Conservation (phyloP, 2,113 vertebrate species). For the Phyllostomus discolor region DNA sequence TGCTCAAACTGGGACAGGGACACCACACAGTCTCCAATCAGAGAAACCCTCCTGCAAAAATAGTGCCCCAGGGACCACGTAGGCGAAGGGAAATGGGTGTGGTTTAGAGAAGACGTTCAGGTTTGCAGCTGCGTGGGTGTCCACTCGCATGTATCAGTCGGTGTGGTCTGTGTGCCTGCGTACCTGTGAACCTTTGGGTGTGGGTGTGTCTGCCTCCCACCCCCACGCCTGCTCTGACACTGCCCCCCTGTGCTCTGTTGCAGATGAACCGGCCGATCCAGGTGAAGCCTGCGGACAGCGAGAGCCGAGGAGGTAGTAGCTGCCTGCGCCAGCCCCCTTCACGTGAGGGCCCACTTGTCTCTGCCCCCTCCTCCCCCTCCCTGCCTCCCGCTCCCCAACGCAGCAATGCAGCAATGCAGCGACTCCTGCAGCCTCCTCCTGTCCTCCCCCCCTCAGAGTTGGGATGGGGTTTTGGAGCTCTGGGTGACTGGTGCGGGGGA, state of each 20-base stretch:
- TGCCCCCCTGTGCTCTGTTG: slow-evolving; percentile 73
- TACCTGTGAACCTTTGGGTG: neutral
- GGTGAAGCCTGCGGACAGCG: slow-evolving; percentile 99
- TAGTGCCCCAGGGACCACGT: fast-evolving
- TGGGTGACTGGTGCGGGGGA: neutral
- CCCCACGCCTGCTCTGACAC: slow-evolving; percentile 31
- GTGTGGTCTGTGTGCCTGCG: neutral
- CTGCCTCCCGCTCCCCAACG: neutral
- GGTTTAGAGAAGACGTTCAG: neutral
- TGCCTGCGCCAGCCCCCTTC: slow-evolving; percentile 76
- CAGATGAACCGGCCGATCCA: slow-evolving; percentile 99
- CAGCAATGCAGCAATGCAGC: neutral
- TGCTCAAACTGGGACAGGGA: neutral
- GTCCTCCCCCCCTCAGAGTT: neutral
- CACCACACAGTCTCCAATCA: neutral
- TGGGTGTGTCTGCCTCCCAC: neutral
- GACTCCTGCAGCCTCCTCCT: neutral
- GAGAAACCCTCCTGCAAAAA: neutral
- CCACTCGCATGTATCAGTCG: fast-evolving
- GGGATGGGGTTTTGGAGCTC: neutral
- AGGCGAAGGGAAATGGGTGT: fast-evolving
- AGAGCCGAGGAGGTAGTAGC: slow-evolving; percentile 98
- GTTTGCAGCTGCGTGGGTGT: fast-evolving
- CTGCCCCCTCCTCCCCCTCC: slow-evolving; percentile 30
- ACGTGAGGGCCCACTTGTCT: slow-evolving; percentile 77